Base-by-base conservation (phyloP, 2,888 invertebrate species). In the Rhogogaster chlorosoma region DNA sequence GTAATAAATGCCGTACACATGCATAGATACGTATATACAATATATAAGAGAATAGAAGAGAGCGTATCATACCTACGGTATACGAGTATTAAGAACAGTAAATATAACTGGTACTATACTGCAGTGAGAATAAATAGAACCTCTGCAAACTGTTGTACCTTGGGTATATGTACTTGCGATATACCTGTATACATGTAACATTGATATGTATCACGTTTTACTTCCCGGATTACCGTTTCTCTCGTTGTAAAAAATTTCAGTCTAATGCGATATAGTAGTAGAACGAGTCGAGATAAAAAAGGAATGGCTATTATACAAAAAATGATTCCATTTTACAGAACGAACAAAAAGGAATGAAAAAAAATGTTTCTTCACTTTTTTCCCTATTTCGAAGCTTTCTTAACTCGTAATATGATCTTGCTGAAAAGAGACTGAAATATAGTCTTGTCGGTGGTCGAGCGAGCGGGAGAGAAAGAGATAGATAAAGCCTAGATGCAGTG, bases 21-120 rank as follows among this genome's bases (percentile, higher is more conserved):
- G 6, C 15, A 64, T 64, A 64, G 4, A 26, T 7, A 61, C 1
- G 7, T 6, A 26, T 0, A 12, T 22, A 42, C 12, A 0, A 36
- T 73, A 49, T 15, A 18, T 7, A 57, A 57, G 80, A 80, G 57
- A n/a, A 42, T n/a, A n/a, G 71, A 22, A n/a, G 22, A 42, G n/a
- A 9, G 29, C 1, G 71, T 26, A 42, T 18, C n/a, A 70, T 38
- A 73, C 29, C 29, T 32, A 32, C 49, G 29, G 77, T 53, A 53
- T 75, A 77, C 9, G 38, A 80, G 61, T 61, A 80, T 80, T 80
- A 80, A 80, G 80, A 80, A 80, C 80, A 38, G 80, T 80, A 80
- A 80, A 80, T 67, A 42, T 80, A 80, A 80, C 61, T 80, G 29
- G 29, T 53, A 53, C 49, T 26, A 53, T 32, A 32, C 32, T 67